A percentile compares a stretch with the other conserved stretches of the same genome.
Conservation (phyloP, 2,888 invertebrate genomes). For the Xestia sexstrigata region DNA sequence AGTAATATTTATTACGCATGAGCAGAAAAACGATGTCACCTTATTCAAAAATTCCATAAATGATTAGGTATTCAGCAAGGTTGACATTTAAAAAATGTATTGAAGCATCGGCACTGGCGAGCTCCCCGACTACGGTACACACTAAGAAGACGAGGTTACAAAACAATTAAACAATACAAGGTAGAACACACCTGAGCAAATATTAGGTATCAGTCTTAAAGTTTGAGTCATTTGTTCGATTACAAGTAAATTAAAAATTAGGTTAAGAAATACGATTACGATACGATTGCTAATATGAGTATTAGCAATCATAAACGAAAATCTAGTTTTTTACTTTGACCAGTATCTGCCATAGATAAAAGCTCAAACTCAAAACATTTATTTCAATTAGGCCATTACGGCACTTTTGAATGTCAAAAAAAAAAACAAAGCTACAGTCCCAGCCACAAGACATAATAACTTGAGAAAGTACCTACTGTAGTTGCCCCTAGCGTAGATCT, state of each 20-base stretch:
- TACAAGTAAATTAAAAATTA: neutral
- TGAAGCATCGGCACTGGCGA: conserved; percentile 20
- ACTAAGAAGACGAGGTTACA: conserved; percentile 69
- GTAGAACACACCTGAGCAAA: conserved; percentile 69
- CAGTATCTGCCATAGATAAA: no score
- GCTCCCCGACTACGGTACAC: conserved; percentile 40
- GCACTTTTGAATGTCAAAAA: no score
- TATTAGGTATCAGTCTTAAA: conserved; percentile 39
- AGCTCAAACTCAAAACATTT: no score
- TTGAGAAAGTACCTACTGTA: no score
- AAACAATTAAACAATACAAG: conserved; percentile 39
- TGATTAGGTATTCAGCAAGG: conserved; percentile 21
- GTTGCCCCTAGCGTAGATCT: no score
- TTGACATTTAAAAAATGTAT: conserved; percentile 18
- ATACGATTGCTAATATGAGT: no score
- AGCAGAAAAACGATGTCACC: neutral
- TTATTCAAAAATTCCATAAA: neutral
- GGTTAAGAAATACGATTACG: neutral
- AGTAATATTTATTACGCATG: neutral
- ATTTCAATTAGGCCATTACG: no score
- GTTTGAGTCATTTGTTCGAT: conserved; percentile 52
- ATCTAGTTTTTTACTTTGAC: no score
- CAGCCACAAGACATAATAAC: no score
- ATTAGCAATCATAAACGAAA: no score
- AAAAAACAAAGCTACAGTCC: no score